Conservation (phyloP, 2,888 invertebrate genomes). For the Agrotis puta region DNA sequence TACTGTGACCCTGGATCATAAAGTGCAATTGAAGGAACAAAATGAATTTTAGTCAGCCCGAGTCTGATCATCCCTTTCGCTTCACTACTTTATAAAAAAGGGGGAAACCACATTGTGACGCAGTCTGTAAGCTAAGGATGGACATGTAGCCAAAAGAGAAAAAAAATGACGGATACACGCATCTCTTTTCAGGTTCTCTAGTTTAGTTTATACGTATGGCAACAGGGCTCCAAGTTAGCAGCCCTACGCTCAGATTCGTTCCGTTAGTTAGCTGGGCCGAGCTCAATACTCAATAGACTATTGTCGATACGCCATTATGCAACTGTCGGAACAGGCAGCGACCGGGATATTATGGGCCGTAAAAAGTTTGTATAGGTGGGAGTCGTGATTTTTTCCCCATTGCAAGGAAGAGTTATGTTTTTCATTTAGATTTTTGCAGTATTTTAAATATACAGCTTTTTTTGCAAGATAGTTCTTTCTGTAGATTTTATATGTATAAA, state of each 20-base stretch:
- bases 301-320: conserved; percentile 63
- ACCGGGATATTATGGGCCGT: conserved; percentile 20
- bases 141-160: background rate
- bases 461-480: background rate
- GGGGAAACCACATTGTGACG: no score
- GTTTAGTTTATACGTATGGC: background rate
- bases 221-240: conserved; percentile 15
- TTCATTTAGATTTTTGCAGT: background rate
- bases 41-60: no score
- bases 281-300: conserved; percentile 45
- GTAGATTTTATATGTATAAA: background rate
- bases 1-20: no score
- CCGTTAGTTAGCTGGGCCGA: conserved; percentile 51
- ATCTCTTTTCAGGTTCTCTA: background rate
- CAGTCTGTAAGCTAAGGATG: no score
- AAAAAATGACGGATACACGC: background rate
- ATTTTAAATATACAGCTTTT: background rate
- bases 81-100: no score
- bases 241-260: conserved; percentile 42
- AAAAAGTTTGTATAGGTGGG: conserved; percentile 10
- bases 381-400: background rate
- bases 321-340: conserved; percentile 20
- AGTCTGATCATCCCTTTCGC: no score
- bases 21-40: no score
- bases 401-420: no score